These are phyloP conservation scores for Theocolax elegans DNA, from an alignment of 1,140 invertebrate species.

Conservation along the genomic window DNA sequence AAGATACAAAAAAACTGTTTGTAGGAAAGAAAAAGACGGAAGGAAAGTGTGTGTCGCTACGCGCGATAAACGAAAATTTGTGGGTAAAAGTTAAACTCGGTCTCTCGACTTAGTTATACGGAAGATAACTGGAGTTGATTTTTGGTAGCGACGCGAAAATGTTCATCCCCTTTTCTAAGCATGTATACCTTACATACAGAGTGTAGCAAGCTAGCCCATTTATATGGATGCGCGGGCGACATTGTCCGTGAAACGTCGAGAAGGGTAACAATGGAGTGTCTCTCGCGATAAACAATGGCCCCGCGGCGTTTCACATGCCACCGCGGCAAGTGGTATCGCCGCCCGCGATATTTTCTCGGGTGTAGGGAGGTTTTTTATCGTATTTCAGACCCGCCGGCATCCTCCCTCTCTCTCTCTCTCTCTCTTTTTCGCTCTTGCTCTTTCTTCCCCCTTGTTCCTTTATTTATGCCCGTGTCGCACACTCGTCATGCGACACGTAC, in stretches of 20 bases:
- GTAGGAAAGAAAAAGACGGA: conserved; percentile 24
- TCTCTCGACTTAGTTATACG: too few species aligned
- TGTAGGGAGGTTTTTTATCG: too few species aligned
- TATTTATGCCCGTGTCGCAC: conserved; percentile 12
- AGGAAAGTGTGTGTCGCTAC: conserved; percentile 16
- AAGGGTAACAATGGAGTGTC: background rate
- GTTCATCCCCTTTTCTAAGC: too few species aligned
- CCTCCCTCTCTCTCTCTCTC: background rate
- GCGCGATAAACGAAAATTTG: conserved; percentile 33
- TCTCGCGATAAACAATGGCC: conserved; percentile 14
- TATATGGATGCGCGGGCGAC: too few species aligned
- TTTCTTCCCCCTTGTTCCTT: conserved; percentile 1
- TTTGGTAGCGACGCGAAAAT: too few species aligned
- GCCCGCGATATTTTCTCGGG: conserved; percentile 18
- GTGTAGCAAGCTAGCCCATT: too few species aligned
- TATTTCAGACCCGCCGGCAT: too few species aligned
- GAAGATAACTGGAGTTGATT: too few species aligned
- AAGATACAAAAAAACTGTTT: background rate
- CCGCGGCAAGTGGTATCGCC: background rate
- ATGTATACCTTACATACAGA: too few species aligned
- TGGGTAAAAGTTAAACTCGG: conserved; percentile 7
- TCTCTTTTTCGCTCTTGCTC: background rate
- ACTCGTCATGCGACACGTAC: conserved; percentile 4
- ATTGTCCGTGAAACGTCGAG: background rate
- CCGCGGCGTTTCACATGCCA: conserved; percentile 4